Base-by-base conservation (phyloP, 2,113 vertebrate species). In the Aphyosemion australe region DNA sequence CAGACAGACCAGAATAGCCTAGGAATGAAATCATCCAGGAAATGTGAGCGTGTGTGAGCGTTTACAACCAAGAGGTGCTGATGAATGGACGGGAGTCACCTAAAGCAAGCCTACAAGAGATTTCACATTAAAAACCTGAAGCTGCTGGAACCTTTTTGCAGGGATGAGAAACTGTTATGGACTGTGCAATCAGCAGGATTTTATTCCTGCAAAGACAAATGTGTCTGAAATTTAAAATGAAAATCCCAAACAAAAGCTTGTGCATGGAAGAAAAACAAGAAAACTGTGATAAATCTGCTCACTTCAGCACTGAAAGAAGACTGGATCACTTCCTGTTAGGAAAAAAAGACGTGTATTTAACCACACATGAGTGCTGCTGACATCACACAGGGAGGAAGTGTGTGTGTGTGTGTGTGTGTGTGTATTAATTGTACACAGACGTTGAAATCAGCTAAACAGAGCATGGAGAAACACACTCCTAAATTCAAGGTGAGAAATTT, bases 1-100 rank as follows among this genome's bases (percentile, higher is more conserved):
- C 70, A 72, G 75, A 78, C 52, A 55, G 74, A 69, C 74, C 2
- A 20, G 82, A 89, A 80, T 83, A 86, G 68, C 65, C 20, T 19
- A 75, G 75, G 79, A 69, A 76, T 86, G 47, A 84, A 81, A 79
- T 89, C 79, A 83, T 76, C 43, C 46, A 31, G 75, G 81, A 83
- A 73, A 20, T 32, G n/a, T 63, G n/a, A n/a, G n/a, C n/a, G 49
- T 60, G 62, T 72, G 69, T 76, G 69, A 73, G 49, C 49, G 46
- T 59, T 31, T 39, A 39, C 12, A 58, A 37, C 58, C 42, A 64
- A 60, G 66, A 66, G 80, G 72, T 46, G n/a, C 50, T 60, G 31
- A 60, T 59, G 34, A 57, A 61, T 21, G 46, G 26, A 61, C 54
- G 6, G 13, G 59, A 45, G 4, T 55, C 43, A 37, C 26, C 26